Percentiles rank a stretch among this genome's conserved stretches.
Conservation (phyloP, 2,888 invertebrate genomes). For the Synanthedon myopaeformis region DNA sequence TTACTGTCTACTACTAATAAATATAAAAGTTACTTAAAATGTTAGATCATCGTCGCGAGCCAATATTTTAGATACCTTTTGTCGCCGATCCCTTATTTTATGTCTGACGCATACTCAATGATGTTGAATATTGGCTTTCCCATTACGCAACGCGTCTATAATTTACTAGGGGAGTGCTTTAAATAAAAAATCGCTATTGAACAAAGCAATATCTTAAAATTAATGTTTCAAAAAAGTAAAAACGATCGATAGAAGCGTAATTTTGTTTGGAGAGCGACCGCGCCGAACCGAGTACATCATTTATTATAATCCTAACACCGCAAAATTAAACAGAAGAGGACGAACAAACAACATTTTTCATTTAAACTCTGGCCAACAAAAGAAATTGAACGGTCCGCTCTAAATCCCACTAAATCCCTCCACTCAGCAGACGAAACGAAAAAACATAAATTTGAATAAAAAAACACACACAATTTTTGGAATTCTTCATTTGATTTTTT, state of each 20-base stretch:
- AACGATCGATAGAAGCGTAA: neutral
- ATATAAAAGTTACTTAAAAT: too few species aligned
- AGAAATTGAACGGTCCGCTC: neutral
- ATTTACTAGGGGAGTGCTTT: too few species aligned
- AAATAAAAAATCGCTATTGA: too few species aligned
- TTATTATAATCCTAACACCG: neutral
- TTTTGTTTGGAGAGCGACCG: neutral
- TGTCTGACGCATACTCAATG: too few species aligned
- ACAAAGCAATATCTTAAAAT: too few species aligned
- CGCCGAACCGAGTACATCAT: neutral
- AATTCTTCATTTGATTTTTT: constrained; percentile 11
- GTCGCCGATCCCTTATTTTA: too few species aligned
- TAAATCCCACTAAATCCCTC: neutral
- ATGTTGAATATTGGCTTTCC: too few species aligned
- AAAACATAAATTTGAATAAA: constrained; percentile 1
- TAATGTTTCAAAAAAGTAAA: too few species aligned
- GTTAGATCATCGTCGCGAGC: too few species aligned
- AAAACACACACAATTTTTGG: neutral
- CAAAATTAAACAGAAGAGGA: neutral
- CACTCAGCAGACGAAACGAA: constrained; percentile 1
- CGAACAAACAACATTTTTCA: neutral
- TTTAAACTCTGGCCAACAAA: neutral
- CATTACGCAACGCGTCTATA: too few species aligned
- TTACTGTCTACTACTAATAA: too few species aligned
- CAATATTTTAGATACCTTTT: too few species aligned